Conservation (phyloP, 1,140 invertebrate genomes). For the Drosophila funebris region DNA sequence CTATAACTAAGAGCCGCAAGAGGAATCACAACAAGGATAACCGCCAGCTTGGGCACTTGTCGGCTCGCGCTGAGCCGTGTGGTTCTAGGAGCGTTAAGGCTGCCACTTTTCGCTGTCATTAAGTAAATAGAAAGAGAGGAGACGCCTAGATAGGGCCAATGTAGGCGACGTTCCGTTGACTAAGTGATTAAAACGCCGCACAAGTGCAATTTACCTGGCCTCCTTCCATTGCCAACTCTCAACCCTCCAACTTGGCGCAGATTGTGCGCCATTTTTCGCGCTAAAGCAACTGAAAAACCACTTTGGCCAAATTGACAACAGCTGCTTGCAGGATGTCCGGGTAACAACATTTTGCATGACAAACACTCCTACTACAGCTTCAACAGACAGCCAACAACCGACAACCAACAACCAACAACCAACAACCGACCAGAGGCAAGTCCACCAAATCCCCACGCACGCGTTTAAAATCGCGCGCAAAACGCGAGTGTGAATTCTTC, state of each 20-base stretch:
- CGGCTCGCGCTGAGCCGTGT: conserved; percentile 15
- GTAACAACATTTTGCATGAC: conserved; percentile 68
- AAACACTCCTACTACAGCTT: not conserved
- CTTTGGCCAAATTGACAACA: conserved; percentile 83
- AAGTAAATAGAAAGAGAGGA: conserved; percentile 77
- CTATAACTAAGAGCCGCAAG: conserved; percentile 14
- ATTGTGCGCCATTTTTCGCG: conserved; percentile 78
- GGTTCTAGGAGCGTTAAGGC: conserved; percentile 37
- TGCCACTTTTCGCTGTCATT: conserved; percentile 83
- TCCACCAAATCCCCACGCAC: conserved; percentile 19
- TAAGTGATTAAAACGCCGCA: conserved; percentile 83
- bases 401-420: conserved; percentile 30
- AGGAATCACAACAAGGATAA: conserved; percentile 23
- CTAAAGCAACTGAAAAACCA: conserved; percentile 84
- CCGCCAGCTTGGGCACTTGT: conserved; percentile 45
- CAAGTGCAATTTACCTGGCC: conserved; percentile 67
- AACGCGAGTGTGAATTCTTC: conserved; percentile 83
- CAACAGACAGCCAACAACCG: not conserved
- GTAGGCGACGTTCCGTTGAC: conserved; percentile 63
- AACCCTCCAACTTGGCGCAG: conserved; percentile 2
- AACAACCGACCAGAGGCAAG: conserved; percentile 39
- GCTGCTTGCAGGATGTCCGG: conserved; percentile 58
- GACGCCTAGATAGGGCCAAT: conserved; percentile 73
- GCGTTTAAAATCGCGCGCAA: conserved; percentile 60
- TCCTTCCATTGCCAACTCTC: not conserved